phyloP scores from a whole-genome alignment of 2,888 invertebrate species.

The Periphyllus acericola region DNA sequence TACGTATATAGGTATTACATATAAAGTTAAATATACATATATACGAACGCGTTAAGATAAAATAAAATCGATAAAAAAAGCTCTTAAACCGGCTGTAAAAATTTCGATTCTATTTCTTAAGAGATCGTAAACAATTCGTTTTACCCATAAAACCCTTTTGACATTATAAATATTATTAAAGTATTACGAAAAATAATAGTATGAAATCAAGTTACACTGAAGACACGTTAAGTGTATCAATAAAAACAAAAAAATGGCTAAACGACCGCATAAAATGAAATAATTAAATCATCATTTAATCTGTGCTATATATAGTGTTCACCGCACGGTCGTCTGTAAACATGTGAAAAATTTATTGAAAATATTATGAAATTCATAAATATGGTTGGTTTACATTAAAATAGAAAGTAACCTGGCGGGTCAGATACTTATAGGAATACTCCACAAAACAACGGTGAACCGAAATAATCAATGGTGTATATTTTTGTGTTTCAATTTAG shows the following conservation, averaged over 20 bases:
- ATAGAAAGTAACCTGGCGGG: too few relatives aligned
- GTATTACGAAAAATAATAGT: neutral
- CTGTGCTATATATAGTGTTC: too few relatives aligned
- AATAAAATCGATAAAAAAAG: neutral
- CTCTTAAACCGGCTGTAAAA: slow-evolving; percentile 13
- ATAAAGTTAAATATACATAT: too few relatives aligned
- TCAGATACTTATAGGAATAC: too few relatives aligned
- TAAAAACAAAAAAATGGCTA: neutral
- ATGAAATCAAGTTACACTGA: neutral
- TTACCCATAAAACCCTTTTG: neutral
- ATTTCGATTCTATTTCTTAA: neutral
- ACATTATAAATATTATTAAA: neutral
- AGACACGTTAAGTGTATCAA: neutral
- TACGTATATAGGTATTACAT: neutral
- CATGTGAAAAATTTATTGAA: too few relatives aligned
- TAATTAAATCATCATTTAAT: neutral
- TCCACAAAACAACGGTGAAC: too few relatives aligned
- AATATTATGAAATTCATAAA: too few relatives aligned
- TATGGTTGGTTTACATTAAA: too few relatives aligned
- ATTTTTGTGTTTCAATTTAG: too few relatives aligned
- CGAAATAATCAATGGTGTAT: too few relatives aligned
- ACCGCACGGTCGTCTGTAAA: too few relatives aligned
- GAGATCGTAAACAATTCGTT: neutral
- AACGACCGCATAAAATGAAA: neutral
- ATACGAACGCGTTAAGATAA: neutral